Conservation (phyloP, 2,797 vertebrate species). For the Rousettus madagascariensis region DNA sequence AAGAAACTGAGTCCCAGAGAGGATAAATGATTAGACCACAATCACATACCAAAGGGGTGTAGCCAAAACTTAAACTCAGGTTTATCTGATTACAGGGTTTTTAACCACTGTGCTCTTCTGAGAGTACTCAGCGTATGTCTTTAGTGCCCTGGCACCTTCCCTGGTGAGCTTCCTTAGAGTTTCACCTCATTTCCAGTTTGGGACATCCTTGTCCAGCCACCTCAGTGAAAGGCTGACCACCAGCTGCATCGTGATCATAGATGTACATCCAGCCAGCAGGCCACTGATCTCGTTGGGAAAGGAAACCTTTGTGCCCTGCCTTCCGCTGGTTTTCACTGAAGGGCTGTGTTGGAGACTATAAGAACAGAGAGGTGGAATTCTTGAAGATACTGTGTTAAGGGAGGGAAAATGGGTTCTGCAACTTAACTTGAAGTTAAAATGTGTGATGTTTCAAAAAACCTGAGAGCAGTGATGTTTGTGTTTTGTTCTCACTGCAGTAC, state of each 20-base stretch:
- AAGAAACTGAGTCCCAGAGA: neutral
- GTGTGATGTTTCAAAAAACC: neutral
- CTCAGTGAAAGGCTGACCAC: neutral
- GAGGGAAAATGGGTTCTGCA: neutral
- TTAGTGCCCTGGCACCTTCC: neutral
- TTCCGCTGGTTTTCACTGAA: neutral
- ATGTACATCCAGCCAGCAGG: neutral
- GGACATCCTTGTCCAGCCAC: neutral
- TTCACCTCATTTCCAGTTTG: neutral
- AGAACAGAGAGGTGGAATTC: neutral
- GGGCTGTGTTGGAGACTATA: neutral
- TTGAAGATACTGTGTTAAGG: neutral
- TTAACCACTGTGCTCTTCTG: neutral
- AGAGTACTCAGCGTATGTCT: neutral
- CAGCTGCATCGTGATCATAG: neutral
- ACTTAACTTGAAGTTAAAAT: neutral
- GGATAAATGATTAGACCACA: too few relatives aligned
- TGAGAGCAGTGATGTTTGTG: neutral
- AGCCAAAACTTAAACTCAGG: neutral
- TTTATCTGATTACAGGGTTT: neutral
- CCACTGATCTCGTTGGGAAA: neutral
- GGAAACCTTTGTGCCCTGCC: neutral
- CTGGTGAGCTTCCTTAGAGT: neutral
- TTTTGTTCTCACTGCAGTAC: conserved; percentile 86
- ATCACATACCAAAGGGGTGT: neutral